Percentiles rank a stretch among this genome's conserved stretches.
Conservation (phyloP, 2,113 vertebrate species). For the Gnathonemus echidnorhynchus region DNA sequence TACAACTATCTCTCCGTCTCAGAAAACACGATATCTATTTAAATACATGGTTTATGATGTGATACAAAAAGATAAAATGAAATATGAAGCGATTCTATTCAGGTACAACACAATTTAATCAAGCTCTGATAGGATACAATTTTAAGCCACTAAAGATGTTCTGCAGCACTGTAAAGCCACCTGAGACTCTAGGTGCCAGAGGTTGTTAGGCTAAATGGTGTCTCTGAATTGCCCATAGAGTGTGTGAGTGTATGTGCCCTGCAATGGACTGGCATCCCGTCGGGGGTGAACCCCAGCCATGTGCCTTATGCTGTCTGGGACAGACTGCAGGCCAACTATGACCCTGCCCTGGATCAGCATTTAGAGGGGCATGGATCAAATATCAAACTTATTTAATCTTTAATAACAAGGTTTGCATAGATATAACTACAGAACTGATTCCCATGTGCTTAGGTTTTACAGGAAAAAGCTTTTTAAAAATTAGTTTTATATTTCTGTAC, state of each 20-base stretch:
- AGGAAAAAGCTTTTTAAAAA: too few relatives aligned
- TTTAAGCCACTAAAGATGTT: too few relatives aligned
- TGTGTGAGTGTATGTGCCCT: neutral
- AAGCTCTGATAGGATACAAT: too few relatives aligned
- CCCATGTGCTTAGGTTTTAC: too few relatives aligned
- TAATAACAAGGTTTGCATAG: too few relatives aligned
- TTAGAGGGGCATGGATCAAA: too few relatives aligned
- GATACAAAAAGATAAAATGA: neutral
- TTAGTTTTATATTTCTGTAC: too few relatives aligned
- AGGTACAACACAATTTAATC: neutral
- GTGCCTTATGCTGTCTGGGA: neutral
- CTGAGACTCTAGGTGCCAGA: neutral
- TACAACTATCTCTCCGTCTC: too few relatives aligned
- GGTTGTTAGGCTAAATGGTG: neutral
- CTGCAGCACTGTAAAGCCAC: neutral
- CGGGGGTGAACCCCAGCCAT: neutral
- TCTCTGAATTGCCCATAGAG: neutral
- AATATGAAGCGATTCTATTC: neutral
- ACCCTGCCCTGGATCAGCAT: neutral
- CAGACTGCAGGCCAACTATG: neutral
- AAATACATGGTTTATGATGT: neutral
- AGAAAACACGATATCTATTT: neutral
- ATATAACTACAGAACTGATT: too few relatives aligned
- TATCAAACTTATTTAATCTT: too few relatives aligned
- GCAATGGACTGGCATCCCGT: neutral